These are phyloP conservation scores for Agrenia bidenticulata DNA, from an alignment of 2,888 invertebrate species.

Conservation along the genomic window DNA sequence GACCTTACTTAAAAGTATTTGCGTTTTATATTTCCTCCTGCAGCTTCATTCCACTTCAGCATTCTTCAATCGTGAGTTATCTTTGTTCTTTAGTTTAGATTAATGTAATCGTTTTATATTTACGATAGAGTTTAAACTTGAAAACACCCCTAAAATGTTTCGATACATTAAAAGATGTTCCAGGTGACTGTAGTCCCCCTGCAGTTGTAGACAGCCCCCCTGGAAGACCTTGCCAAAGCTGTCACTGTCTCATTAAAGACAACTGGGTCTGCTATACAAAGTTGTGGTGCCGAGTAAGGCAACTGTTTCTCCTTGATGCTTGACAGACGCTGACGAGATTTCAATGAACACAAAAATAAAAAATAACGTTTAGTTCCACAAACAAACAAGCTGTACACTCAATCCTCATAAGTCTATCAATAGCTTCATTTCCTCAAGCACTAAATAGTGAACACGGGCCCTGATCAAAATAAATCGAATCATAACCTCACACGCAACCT, in stretches of 20 bases:
- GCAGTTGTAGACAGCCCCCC: conserved; percentile 25
- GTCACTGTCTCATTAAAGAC: conserved; percentile 26
- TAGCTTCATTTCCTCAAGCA: neutral
- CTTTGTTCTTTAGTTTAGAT: no score
- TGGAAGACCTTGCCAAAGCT: conserved; percentile 30
- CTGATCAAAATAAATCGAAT: neutral
- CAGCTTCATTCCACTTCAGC: no score
- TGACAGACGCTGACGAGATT: no score
- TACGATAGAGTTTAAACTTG: neutral
- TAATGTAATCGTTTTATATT: no score
- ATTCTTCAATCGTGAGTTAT: no score
- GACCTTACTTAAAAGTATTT: no score
- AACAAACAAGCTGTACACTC: no score
- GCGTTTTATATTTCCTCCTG: no score
- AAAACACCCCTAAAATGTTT: neutral
- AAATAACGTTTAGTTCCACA: no score
- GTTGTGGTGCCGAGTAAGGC: conserved; percentile 31
- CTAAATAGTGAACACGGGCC: neutral
- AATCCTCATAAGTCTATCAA: neutral
- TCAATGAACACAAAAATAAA: no score
- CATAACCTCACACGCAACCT: no score
- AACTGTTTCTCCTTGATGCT: no score
- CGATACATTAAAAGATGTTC: conserved; percentile 7
- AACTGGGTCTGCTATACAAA: conserved; percentile 35
- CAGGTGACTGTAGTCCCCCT: conserved; percentile 24